These are phyloP conservation scores for Megalops atlanticus DNA, from an alignment of 2,113 vertebrate genomes.

Conservation along the genomic window DNA sequence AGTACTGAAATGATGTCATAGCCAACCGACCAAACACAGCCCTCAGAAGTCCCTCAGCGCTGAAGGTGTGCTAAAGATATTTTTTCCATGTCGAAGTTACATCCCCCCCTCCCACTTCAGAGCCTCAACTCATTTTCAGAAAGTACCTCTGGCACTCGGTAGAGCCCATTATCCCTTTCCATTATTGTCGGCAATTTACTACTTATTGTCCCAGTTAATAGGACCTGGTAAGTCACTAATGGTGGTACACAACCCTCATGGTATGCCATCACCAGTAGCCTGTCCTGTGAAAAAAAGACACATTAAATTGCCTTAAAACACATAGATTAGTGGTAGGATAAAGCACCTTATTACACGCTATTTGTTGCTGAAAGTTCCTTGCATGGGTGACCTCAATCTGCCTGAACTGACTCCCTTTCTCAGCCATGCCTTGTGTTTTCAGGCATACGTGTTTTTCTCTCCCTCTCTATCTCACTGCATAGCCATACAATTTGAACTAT, in stretches of 20 bases:
- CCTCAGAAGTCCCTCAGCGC: neutral
- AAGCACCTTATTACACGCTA: constrained; percentile 74
- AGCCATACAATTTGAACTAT: constrained; percentile 68
- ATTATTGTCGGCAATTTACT: constrained; percentile 75
- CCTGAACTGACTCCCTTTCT: constrained; percentile 73
- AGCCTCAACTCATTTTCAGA: constrained; percentile 34
- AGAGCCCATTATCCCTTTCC: constrained; percentile 64
- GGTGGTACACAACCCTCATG: constrained; percentile 67
- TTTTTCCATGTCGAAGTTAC: neutral
- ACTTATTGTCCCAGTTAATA: constrained; percentile 79
- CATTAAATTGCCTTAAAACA: constrained; percentile 74
- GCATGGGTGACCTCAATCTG: constrained; percentile 64
- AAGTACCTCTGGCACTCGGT: constrained; percentile 43
- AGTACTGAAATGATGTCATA: neutral
- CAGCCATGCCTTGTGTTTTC: constrained; percentile 72
- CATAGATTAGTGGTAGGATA: constrained; percentile 75
- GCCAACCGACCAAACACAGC: neutral
- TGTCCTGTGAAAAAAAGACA: constrained; percentile 53
- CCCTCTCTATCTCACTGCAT: constrained; percentile 49
- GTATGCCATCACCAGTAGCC: constrained; percentile 71
- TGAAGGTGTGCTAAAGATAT: neutral
- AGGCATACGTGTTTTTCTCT: constrained; percentile 74
- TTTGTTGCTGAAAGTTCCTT: constrained; percentile 68
- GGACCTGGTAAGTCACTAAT: constrained; percentile 81
- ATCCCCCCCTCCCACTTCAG: neutral